Evolutionary conservation across 2,797 vertebrate genomes (phyloP), one percentile per base, ranked within the genome.

Genomic region (Sarcoramphus papa): DNA sequence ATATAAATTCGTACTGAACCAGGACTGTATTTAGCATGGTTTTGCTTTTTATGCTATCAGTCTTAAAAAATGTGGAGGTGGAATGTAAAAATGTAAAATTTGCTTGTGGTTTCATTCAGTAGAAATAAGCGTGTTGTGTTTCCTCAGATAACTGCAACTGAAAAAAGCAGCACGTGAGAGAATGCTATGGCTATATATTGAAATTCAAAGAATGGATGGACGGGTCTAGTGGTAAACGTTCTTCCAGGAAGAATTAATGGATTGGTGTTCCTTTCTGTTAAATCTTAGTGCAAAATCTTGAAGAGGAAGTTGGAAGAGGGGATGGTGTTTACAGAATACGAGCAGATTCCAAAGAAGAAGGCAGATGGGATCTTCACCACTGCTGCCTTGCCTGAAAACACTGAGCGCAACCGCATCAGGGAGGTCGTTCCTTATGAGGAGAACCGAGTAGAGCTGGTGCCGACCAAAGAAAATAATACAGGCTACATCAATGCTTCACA

Each of bases 401-500:
- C 97, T 0, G 99, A 99, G 95, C 99, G 99, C 59, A 99, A 99
- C 97, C 99, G 99, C 18, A 98, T 99, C 97, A 98, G 99, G 4
- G 99, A 99, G 77, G 99, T 99, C 0, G 91, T 99, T 60, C 99
- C 99, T 3, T 99, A 99, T 0, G 99, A 99, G 93, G 99, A 99
- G 96, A 99, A 99, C 79, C 97, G 99, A 4, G 99, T 99, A 4
- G 99, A 99, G 96, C 98, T 99, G 12, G 99, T 99, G 20, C 99
- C 99, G 0, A 99, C 99, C 98, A 99, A 99, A 98, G 99, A 99
- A 96, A 99, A 99, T 94, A 99, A 99, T 90, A 99, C 99, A 0
- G 99, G 99, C 86, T 99, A 99, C 97, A 99, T 99, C 93, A 99
- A 99, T 4, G 99, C 99, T 88, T 99, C 99, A 4, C 99, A 99